These are phyloP conservation scores for Gymnodraco acuticeps DNA, from an alignment of 2,797 vertebrate genomes.

Conservation along the genomic window DNA sequence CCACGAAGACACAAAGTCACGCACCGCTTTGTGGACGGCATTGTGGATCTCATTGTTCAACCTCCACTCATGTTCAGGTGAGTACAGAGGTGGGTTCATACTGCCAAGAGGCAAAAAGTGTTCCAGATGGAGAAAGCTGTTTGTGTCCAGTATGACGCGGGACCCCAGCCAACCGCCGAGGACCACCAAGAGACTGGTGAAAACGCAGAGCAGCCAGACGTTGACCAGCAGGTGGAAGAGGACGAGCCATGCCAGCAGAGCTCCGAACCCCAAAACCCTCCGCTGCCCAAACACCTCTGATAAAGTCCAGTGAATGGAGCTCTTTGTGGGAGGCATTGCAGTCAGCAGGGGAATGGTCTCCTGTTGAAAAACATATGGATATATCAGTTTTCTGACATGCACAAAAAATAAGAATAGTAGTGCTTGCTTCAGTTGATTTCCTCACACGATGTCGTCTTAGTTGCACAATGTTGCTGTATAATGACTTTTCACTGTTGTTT, in stretches of 20 bases:
- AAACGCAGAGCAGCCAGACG: constrained; percentile 88
- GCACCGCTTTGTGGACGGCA: constrained; percentile 89
- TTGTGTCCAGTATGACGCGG: constrained; percentile 69
- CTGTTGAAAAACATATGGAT: constrained; percentile 31
- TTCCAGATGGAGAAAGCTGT: constrained; percentile 88
- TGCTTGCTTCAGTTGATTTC: neutral
- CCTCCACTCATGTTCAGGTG: constrained; percentile 74
- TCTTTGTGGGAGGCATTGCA: constrained; percentile 67
- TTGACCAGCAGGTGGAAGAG: constrained; percentile 90
- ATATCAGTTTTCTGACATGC: neutral
- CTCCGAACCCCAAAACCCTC: constrained; percentile 80
- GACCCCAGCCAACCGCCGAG: constrained; percentile 92
- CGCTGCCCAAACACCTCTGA: constrained; percentile 74
- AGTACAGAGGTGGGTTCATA: constrained; percentile 56
- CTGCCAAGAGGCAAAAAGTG: constrained; percentile 85
- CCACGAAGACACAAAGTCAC: constrained; percentile 95
- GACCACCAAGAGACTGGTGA: constrained; percentile 86
- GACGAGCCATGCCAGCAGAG: constrained; percentile 87
- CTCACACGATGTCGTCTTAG: neutral
- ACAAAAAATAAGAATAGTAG: neutral
- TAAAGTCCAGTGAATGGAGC: constrained; percentile 55
- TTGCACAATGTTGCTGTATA: neutral
- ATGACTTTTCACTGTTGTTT: neutral
- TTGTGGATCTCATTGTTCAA: constrained; percentile 89
- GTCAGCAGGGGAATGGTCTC: neutral